Evolutionary conservation across 1,140 invertebrate genomes (phyloP).

Genomic region (Ostrea edulis): DNA sequence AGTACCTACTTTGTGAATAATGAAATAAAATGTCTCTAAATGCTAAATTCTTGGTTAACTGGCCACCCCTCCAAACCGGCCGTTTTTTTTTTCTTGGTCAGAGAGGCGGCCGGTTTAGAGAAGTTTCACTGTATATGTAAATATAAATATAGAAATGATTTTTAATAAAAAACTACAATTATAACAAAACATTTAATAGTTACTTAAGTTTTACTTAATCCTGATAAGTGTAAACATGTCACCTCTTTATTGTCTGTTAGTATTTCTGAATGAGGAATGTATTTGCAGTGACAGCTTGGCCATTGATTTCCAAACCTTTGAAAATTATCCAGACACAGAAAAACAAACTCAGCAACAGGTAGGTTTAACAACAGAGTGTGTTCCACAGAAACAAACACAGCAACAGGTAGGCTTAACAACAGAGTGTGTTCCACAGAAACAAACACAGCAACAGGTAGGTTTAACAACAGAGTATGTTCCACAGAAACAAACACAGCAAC

Average conservation of each 20-base stretch:
- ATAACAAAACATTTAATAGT: too few relatives aligned
- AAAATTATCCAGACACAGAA: constrained; percentile 94
- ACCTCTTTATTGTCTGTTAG: neutral
- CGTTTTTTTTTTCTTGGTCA: too few relatives aligned
- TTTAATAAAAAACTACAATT: too few relatives aligned
- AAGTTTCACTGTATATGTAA: too few relatives aligned
- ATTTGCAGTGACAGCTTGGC: constrained; percentile 86
- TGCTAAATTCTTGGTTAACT: too few relatives aligned
- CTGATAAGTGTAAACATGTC: neutral
- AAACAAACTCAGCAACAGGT: constrained; percentile 95
- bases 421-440: constrained; percentile 82
- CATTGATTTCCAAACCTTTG: constrained; percentile 91
- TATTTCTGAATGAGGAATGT: neutral
- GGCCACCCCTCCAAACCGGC: too few relatives aligned
- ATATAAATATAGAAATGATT: too few relatives aligned
- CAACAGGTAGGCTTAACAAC: constrained; percentile 81
- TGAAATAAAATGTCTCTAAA: too few relatives aligned
- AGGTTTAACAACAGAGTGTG: neutral
- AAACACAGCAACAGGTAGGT: constrained; percentile 91
- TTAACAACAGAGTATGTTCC: constrained; percentile 70
- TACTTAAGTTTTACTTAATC: too few relatives aligned
- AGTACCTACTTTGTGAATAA: too few relatives aligned
- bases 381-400: too few relatives aligned
- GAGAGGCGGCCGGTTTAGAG: too few relatives aligned
- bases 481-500: constrained; percentile 92